Percentiles rank a stretch among this genome's conserved stretches.
Conservation (phyloP, 2,113 vertebrate genomes). For the Oenanthe oenanthe region DNA sequence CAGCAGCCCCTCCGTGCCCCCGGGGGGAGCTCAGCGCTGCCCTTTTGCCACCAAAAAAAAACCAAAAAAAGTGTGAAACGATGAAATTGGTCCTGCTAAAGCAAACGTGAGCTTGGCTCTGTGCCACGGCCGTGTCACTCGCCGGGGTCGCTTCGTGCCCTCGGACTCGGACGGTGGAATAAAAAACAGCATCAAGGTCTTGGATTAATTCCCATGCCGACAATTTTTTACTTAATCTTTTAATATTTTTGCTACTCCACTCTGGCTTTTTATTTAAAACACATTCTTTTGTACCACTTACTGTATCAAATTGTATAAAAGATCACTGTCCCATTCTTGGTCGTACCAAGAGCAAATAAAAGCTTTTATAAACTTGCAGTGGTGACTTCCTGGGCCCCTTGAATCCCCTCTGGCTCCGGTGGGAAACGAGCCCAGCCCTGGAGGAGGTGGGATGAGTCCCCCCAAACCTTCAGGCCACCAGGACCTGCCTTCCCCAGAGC, state of each 20-base stretch:
- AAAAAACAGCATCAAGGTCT: slow-evolving; percentile 15
- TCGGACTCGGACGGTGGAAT: not conserved
- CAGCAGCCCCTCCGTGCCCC: not conserved
- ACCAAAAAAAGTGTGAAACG: not conserved
- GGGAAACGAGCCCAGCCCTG: not conserved
- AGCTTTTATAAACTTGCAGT: slow-evolving; percentile 68
- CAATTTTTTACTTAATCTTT: slow-evolving; percentile 63
- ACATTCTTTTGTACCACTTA: slow-evolving; percentile 69
- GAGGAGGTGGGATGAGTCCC: not conserved
- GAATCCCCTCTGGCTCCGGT: not conserved
- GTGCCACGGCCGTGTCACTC: not conserved
- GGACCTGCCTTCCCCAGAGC: rapidly evolving
- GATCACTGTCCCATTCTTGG: slow-evolving; percentile 69
- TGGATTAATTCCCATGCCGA: slow-evolving; percentile 37
- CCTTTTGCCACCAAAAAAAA: not conserved
- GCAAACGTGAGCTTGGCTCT: not conserved
- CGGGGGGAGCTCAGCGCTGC: not conserved
- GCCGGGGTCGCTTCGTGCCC: not conserved
- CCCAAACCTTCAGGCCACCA: rapidly evolving
- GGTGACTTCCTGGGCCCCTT: not conserved
- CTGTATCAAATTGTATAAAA: slow-evolving; percentile 68
- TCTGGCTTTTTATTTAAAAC: slow-evolving; percentile 71
- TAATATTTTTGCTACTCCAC: slow-evolving; percentile 68
- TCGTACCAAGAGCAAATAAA: slow-evolving; percentile 69
- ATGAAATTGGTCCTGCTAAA: not conserved